Evolutionary conservation across 2,888 invertebrate genomes (phyloP), one percentile per base, ranked within the genome.

Genomic region (Idaea aversata): DNA sequence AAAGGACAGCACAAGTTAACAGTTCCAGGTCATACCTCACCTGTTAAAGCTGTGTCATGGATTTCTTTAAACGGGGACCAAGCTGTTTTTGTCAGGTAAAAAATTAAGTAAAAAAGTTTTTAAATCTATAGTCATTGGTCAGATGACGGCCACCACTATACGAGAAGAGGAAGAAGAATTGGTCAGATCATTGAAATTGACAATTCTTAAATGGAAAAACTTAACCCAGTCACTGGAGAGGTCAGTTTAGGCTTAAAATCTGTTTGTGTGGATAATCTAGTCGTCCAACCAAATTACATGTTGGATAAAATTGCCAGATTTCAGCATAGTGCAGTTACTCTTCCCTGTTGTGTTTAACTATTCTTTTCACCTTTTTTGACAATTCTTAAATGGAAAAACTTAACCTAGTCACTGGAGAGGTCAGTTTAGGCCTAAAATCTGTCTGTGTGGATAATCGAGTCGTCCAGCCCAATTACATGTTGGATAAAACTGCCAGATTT

Each of bases 21-120:
- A 0, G 96, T 98, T 72, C 96, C 97, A 5, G 97, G 97, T 0
- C 99, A 99, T 84, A 95, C 95, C 38, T 97, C 96, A 59, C 96
- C 98, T 0, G 95, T 99, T 0, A 98, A 98, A 92, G 96, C 96
- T 38, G 97, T 98, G 0, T 94, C 96, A 10, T 99, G 98, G 99
- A 94, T 98, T 60, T 94, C 95, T 6, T 86, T 95, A 64, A 93
- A 94, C 76, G 94, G 94, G 6, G 94, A 95, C 47, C 93, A 90
- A 59, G 96, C 95, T 34, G 93, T 94, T 34, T 97, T 97, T 90
- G 95, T 95, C 5, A 96, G 96, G 95, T 95, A 84, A 74, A 34
- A 15, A 59, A 6, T 59, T 59, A 7, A 15, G 3, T 3, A 60
- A 63, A 38, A 5, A 59, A 61, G 25, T 25, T 34, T 34, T 13